Base-by-base conservation (phyloP, 2,797 vertebrate genomes). In the Typhlichthys eigenmanni region DNA sequence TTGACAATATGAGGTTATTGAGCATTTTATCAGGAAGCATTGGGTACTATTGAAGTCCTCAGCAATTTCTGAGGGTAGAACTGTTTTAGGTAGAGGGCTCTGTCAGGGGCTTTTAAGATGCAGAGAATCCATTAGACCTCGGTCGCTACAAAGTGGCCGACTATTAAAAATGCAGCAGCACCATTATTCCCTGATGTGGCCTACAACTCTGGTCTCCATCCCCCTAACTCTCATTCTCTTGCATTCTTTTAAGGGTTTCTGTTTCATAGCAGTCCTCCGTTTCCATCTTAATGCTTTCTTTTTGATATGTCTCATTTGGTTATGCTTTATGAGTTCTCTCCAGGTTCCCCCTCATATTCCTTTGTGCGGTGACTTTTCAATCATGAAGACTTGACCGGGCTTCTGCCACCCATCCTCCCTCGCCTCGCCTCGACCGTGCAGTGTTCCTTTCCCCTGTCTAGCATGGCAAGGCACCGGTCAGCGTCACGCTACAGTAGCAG, bases 151-250 rank as follows among this genome's bases (percentile, higher is more conserved):
- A 92, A 93, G 90, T 92, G 88, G 91, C 87, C 81, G 85, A 87
- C 89, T 89, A 92, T 93, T 92, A 93, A 93, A 92, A 92, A 93
- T 93, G 89, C 89, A 93, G 88, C 81, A 92, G 87, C 86, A 82
- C 88, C 88, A 92, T 93, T 91, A 92, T 90, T 91, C 80, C 76
- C 78, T 85, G 83, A 88, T 83, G 84, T 62, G 72, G 80, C 79
- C 82, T 68, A 71, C 78, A 89, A 86, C 88, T 81, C 62, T 68
- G 73, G 62, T 74, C 76, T 86, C 74, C 82, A 48, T 85, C 62
- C 10, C 66, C 78, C 67, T 83, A 75, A 78, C 86, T 86, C 60
- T 62, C 82, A 80, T 61, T 75, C 83, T 74, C 79, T 59, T 61
- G 74, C 83, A 78, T 72, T 56, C 58, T 72, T 56, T 70, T 60